Percentiles rank a stretch among this genome's conserved stretches.
phyloP scores from a whole-genome alignment of 2,888 invertebrate genomes.

The Chrysodeixis includens region DNA sequence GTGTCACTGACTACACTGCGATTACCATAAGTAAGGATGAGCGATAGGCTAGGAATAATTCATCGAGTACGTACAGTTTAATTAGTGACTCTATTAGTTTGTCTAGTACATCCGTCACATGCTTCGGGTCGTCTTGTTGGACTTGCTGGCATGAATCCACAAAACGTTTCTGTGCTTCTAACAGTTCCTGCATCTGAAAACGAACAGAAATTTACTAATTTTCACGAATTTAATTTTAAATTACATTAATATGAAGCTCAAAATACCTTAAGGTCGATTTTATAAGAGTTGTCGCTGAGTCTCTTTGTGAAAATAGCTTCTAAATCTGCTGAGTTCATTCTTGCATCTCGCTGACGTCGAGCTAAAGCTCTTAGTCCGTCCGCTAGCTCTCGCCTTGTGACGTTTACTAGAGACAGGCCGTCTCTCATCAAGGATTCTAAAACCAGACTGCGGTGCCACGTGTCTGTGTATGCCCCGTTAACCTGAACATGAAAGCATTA shows the following conservation, averaged over 20 bases:
- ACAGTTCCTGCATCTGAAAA: constrained; percentile 89
- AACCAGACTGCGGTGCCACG: constrained; percentile 88
- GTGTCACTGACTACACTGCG: constrained; percentile 10
- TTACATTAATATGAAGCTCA: neutral
- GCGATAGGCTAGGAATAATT: constrained; percentile 49
- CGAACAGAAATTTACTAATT: neutral
- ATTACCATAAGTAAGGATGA: constrained; percentile 50
- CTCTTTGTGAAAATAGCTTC: constrained; percentile 77
- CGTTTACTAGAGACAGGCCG: constrained; percentile 85
- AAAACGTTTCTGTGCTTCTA: constrained; percentile 90
- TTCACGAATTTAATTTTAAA: neutral
- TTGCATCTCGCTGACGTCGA: constrained; percentile 79
- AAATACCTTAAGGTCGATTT: constrained; percentile 80
- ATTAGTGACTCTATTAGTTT: constrained; percentile 90
- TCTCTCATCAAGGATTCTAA: constrained; percentile 86
- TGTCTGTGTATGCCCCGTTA: constrained; percentile 90
- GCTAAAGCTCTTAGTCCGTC: constrained; percentile 84
- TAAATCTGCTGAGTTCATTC: constrained; percentile 76
- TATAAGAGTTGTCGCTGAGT: constrained; percentile 79
- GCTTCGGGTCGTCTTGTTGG: constrained; percentile 90
- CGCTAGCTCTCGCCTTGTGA: constrained; percentile 87
- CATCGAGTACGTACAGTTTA: constrained; percentile 86
- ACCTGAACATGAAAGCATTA: constrained; percentile 76
- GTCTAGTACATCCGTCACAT: constrained; percentile 90
- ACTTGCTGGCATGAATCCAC: constrained; percentile 91